Base-by-base conservation (phyloP, 2,888 invertebrate species). In the Hylaea fasciaria region DNA sequence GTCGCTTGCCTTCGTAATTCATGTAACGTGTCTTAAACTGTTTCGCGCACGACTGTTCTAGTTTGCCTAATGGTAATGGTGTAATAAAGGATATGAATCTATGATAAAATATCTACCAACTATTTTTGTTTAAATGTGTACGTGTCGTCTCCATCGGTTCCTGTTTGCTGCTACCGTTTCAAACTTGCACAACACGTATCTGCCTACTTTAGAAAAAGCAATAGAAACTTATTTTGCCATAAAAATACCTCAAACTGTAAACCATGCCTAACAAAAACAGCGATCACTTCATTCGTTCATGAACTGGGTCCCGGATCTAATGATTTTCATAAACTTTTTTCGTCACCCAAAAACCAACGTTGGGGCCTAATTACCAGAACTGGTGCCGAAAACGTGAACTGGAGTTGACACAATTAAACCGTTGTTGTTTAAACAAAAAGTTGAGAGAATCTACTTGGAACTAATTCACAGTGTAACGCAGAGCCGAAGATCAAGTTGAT, bases 361-460 rank as follows among this genome's bases (percentile, higher is more conserved):
- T 28, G 16, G 22, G 41, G 32, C 48, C 47, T 57, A 45, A 48
- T 52, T 60, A 52, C 50, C 11, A 51, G 55, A 50, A 44, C 14
- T 13, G 39, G 14, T 35, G 16, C 12, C 28, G 44, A 22, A 52
- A 62, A 65, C 44, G 48, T 54, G 17, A 57, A 32, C 7, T 51
- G 49, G 60, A 52, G 56, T 65, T 64, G 65, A 64, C 65, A 65
- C 62, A 65, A 65, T 68, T 64, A 62, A 55, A 55, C 57, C 56
- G 59, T 59, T 64, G 59, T 59, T 64, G 37, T 55, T 45, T 61
- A 52, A 56, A 61, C 57, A 65, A 62, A 59, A 62, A 59, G 43
- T 53, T 49, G 59, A 44, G 35, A 47, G 32, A 58, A 43, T 53
- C 44, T 48, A 43, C 48, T 43, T 52, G 10, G 32, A 48, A 14